Percentiles rank a stretch among this genome's conserved stretches.
phyloP scores from a whole-genome alignment of 1,140 invertebrate genomes.

The Drosophila neocordata region DNA sequence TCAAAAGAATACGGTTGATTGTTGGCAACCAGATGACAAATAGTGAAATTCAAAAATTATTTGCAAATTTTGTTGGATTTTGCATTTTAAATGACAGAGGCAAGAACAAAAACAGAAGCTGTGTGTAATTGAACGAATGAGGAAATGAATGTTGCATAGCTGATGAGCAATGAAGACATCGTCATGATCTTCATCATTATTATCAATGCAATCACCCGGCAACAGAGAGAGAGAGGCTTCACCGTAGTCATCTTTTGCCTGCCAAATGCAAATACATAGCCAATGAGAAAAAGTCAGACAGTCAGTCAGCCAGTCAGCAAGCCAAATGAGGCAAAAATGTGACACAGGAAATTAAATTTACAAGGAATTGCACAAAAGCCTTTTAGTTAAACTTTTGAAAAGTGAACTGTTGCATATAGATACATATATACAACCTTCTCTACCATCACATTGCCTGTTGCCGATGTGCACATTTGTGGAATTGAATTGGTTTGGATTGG shows the following conservation, averaged over 20 bases:
- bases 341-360: slow-evolving; percentile 77
- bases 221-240: slow-evolving; percentile 19
- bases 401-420: slow-evolving; percentile 59
- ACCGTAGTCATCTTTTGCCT: slow-evolving; percentile 30
- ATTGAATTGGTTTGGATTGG: slow-evolving; percentile 1
- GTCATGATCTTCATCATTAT: slow-evolving; percentile 19
- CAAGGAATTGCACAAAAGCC: slow-evolving; percentile 60
- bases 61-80: slow-evolving; percentile 17
- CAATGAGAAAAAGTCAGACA: slow-evolving; percentile 2
- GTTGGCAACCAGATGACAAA: slow-evolving; percentile 33
- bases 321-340: slow-evolving; percentile 47
- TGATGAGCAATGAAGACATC: slow-evolving; percentile 45
- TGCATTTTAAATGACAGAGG: slow-evolving; percentile 2
- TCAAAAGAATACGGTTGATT: slow-evolving; percentile 13
- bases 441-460: no score
- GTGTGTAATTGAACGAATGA: slow-evolving; percentile 48
- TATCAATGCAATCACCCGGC: background rate
- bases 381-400: background rate
- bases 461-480: background rate
- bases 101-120: slow-evolving; percentile 16
- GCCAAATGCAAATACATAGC: slow-evolving; percentile 15
- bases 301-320: slow-evolving; percentile 1
- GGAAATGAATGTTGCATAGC: slow-evolving; percentile 58
- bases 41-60: slow-evolving; percentile 37
- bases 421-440: background rate